A percentile compares a stretch with the other conserved stretches of the same genome.
Conservation (phyloP, 37 sponge, comb jelly and placozoan genomes). For the Haliclona indistincta region DNA sequence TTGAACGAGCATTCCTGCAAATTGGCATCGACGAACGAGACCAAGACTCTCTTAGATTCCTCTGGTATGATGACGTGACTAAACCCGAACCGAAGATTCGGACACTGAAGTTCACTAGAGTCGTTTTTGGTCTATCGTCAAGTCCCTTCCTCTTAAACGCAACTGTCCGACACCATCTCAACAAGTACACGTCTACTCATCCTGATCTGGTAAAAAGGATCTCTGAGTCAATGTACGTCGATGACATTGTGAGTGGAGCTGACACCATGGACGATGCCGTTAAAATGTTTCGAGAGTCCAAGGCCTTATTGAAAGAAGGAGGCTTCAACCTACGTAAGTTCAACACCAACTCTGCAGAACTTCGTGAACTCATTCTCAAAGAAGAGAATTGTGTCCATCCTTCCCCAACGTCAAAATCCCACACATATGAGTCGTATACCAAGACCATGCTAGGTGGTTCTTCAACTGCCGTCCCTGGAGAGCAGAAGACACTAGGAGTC, state of each 20-base stretch:
- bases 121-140: conserved; percentile 31
- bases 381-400: not conserved
- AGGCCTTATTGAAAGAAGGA: not conserved
- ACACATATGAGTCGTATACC: no score
- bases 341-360: not conserved
- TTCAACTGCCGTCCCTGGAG: not conserved
- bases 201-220: conserved; percentile 5
- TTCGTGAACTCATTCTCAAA: not conserved
- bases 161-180: conserved; percentile 20
- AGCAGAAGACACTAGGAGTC: conserved; percentile 11
- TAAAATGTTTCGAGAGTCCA: conserved; percentile 4
- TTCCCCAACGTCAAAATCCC: not conserved
- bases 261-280: conserved; percentile 27
- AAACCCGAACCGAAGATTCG: conserved; percentile 1
- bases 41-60: no score
- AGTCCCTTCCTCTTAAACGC: no score
- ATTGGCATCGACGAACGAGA: no score
- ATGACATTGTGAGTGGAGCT: conserved; percentile 27
- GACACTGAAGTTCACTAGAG: conserved; percentile 12
- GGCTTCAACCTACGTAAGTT: conserved; percentile 32
- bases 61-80: conserved; percentile 9
- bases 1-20: conserved; percentile 51
- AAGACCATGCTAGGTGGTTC: no score
- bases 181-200: conserved; percentile 13
- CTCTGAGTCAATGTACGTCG: conserved; percentile 33